Evolutionary conservation across 2,888 invertebrate species (phyloP), one percentile per base, ranked within the genome.

Genomic region (Eremobia ochroleuca): DNA sequence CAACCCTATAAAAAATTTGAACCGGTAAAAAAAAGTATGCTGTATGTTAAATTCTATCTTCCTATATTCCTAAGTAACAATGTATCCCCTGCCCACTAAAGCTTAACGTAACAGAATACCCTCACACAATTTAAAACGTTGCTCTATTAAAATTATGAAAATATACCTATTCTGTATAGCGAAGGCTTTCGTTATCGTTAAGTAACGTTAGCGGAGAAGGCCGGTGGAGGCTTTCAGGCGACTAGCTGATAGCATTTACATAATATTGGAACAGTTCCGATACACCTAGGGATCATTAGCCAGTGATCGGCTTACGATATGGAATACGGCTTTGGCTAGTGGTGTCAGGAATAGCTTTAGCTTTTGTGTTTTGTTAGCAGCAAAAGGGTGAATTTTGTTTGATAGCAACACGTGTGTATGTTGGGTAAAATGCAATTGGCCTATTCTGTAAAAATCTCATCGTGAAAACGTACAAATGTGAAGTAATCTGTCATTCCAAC

Each of bases 211-310:
- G 92, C 89, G 73, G 85, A 87, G 88, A 88, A 90, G 90, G 90
- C 89, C 90, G 89, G 89, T 88, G 87, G 88, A 92, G 91, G 93
- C 94, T 93, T 92, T 92, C 92, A 89, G 90, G 88, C 90, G 89
- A 90, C 91, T 90, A 87, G 92, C 92, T 93, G 94, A 94, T 94
- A 93, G 92, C 92, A 95, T 96, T 96, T 94, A 94, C 96, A 95
- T 96, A 96, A 95, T 95, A 94, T 94, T 93, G 92, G 90, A 94
- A 91, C 92, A 91, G 91, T 91, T 91, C 87, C 93, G 92, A 94
- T 94, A 94, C 91, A 94, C 93, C 93, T 92, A 92, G 88, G 88
- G 93, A 94, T 95, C 95, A 95, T 96, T 95, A 95, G 93, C 92
- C 91, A 92, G 91, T 92, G 94, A 95, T 94, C 93, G 92, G 92